Conservation (phyloP, 35 echinoderm and acorn worm genomes). For the Diadema setosum region DNA sequence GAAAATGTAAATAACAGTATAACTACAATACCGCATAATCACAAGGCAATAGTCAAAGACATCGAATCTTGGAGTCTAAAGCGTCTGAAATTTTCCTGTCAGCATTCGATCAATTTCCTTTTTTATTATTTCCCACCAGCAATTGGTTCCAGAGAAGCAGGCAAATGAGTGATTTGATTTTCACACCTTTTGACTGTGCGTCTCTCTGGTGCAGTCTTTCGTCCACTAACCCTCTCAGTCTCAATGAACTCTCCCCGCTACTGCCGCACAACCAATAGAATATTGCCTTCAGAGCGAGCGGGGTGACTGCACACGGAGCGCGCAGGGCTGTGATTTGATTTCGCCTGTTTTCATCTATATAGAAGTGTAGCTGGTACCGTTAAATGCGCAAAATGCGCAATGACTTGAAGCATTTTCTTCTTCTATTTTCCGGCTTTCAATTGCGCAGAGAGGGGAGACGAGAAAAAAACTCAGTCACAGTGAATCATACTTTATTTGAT, state of each 20-base stretch:
- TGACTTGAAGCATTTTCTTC: neutral
- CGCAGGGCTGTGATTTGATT: conserved; percentile 1
- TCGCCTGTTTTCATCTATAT: neutral
- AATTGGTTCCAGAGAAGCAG: neutral
- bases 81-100: too few species aligned
- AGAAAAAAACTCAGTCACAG: neutral
- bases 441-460: too few species aligned
- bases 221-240: too few species aligned
- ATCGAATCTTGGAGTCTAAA: too few species aligned
- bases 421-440: too few species aligned
- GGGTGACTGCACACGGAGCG: neutral
- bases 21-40: too few species aligned
- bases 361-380: neutral
- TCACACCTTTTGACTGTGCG: neutral
- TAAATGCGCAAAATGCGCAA: neutral
- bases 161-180: neutral
- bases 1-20: too few species aligned
- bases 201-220: neutral
- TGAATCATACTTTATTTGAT: conserved; percentile 2
- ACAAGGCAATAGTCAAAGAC: too few species aligned
- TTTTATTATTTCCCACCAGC: neutral
- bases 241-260: too few species aligned
- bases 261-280: too few species aligned
- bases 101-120: too few species aligned
- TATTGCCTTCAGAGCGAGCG: neutral